Conservation (phyloP, 2,888 invertebrate species). For the Suillia variegata region DNA sequence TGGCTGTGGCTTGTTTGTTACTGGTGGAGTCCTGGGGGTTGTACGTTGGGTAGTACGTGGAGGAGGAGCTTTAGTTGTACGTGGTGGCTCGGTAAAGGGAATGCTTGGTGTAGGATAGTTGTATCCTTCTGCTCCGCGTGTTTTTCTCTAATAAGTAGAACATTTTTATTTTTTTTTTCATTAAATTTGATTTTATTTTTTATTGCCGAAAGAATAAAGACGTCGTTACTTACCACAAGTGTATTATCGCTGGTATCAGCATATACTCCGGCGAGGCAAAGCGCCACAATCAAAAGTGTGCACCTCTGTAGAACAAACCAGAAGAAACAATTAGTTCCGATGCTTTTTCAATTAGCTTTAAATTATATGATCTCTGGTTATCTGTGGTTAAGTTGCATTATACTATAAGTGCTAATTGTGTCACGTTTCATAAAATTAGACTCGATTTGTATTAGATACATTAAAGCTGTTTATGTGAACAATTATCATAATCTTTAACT, state of each 20-base stretch:
- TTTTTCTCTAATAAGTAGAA: constrained; percentile 43
- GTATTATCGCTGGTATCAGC: constrained; percentile 43
- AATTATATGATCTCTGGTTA: too few relatives aligned
- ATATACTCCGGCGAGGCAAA: constrained; percentile 52
- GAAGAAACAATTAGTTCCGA: not conserved
- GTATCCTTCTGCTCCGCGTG: constrained; percentile 52
- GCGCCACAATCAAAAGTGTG: constrained; percentile 53
- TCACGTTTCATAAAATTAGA: too few relatives aligned
- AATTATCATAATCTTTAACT: too few relatives aligned
- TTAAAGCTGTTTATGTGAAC: too few relatives aligned
- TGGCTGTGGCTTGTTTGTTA: constrained; percentile 37
- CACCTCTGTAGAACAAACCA: constrained; percentile 50
- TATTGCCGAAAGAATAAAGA: not conserved
- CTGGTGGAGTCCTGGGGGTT: constrained; percentile 15
- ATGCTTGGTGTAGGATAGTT: constrained; percentile 46
- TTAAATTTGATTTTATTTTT: not conserved
- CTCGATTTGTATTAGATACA: too few relatives aligned
- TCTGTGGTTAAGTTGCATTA: too few relatives aligned
- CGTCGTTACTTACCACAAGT: constrained; percentile 44
- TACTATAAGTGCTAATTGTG: too few relatives aligned
- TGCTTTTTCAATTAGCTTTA: too few relatives aligned
- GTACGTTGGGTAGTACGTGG: constrained; percentile 29
- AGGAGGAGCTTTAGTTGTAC: constrained; percentile 21
- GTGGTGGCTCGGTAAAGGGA: constrained; percentile 42
- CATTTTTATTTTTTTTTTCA: too few relatives aligned